phyloP scores from a whole-genome alignment of 2,113 vertebrate species.

The Gymnarchus niloticus region DNA sequence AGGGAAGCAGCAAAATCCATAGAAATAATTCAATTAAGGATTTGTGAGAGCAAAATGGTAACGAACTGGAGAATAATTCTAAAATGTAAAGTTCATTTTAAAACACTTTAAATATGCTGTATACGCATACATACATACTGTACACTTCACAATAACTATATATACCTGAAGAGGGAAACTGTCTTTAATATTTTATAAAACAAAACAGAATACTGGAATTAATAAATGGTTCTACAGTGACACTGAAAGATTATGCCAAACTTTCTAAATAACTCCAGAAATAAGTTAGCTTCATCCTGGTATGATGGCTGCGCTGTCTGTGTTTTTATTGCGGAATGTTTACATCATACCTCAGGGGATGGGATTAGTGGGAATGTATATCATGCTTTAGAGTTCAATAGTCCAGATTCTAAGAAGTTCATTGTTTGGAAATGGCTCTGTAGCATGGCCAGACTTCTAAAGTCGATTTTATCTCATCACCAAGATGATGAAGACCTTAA shows the following conservation, averaged over 20 bases:
- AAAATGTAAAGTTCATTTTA: background rate
- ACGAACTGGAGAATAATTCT: background rate
- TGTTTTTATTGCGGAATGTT: background rate
- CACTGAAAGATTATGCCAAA: background rate
- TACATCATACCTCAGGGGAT: background rate
- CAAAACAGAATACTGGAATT: background rate
- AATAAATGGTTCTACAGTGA: background rate
- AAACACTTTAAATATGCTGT: background rate
- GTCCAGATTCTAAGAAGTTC: background rate
- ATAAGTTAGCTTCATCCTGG: background rate
- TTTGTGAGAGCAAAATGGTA: background rate
- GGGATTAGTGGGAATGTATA: too few species aligned
- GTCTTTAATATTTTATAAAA: background rate
- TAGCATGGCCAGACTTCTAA: background rate
- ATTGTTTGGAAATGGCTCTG: background rate
- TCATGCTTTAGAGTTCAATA: too few species aligned
- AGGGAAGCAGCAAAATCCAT: background rate
- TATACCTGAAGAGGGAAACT: background rate
- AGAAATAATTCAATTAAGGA: background rate
- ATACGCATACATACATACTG: too few species aligned
- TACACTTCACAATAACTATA: background rate
- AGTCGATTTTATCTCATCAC: background rate
- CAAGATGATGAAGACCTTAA: slow-evolving; percentile 60
- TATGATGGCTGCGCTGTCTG: background rate
- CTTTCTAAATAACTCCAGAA: background rate